Evolutionary conservation across 2,888 invertebrate species (phyloP).

Genomic region (Maniola hyperantus): DNA sequence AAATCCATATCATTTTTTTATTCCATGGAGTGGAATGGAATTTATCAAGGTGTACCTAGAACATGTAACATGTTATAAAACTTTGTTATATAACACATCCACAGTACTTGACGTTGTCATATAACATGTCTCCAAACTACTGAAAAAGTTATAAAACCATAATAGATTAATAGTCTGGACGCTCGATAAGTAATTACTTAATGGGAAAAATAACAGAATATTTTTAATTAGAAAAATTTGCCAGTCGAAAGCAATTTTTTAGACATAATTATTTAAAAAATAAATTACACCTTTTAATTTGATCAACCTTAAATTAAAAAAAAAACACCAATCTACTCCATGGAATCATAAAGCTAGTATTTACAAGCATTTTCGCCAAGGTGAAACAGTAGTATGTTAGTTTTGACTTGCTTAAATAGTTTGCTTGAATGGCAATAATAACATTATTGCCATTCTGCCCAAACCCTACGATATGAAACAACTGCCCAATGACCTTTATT

Average conservation of each 20-base stretch:
- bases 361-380: constrained; percentile 15
- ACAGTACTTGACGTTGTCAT: too few relatives aligned
- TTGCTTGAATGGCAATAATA: too few relatives aligned
- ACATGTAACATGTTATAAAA: background rate
- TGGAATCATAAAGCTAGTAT: background rate
- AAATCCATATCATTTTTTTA: constrained; percentile 4
- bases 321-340: constrained; percentile 5
- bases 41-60: background rate
- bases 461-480: background rate
- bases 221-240: too few relatives aligned
- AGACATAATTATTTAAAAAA: too few relatives aligned
- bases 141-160: too few relatives aligned
- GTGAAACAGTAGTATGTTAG: background rate
- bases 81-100: background rate
- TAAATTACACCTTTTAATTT: too few relatives aligned
- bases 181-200: too few relatives aligned
- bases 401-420: background rate
- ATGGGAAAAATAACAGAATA: too few relatives aligned
- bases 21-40: constrained; percentile 8
- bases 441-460: background rate
- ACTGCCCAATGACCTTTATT: too few relatives aligned
- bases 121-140: too few relatives aligned
- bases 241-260: too few relatives aligned
- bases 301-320: background rate
- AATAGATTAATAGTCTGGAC: too few relatives aligned